Evolutionary conservation across 2,797 vertebrate species (phyloP), one percentile per base, ranked within the genome.

Genomic region (Macropus fuliginosus): DNA sequence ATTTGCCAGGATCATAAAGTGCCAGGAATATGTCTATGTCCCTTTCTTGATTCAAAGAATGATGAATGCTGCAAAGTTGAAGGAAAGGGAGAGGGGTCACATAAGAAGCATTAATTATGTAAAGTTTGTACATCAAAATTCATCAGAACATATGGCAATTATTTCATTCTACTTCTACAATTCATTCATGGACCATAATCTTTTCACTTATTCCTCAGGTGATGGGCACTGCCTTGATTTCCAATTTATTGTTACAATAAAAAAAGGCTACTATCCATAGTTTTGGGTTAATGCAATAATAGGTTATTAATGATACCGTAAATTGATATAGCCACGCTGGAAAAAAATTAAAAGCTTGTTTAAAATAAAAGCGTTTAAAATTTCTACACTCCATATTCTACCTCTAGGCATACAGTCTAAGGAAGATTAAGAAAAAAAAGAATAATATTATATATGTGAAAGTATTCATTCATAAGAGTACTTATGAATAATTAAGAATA

Each of bases 1-100:
- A 96, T 56, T 29, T 93, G 13, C 62, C 54, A 74, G 54, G 91
- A 57, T 94, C 91, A 95, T 92, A 95, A 55, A 59, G 55, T 92
- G 55, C 93, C 91, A 95, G 92, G 94, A 93, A 96, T 96, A 14
- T 24, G 91, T 54, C 91, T 54, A 62, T 90, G 16, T 92, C 87
- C 91, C n/a, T 95, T 92, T 91, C 92, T 93, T 96, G 95, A 96
- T 91, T 92, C 90, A 90, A 96, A 93, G 31, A 93, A 94, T 95
- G 95, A 93, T 95, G 57, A 94, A 57, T 28, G 90, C 91, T 92
- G 18, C 74, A 81, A 89, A 29, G 56, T 62, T 96, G 56, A 95
- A 97, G 96, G 92, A 87, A 95, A n/a, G 31, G 31, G 21, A 87
- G 40, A 87, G 6, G 40, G 4, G 11, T 74, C 6, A 81, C 24